Evolutionary conservation across 2,888 invertebrate genomes (phyloP), one percentile per base, ranked within the genome.

Genomic region (Cephus pygmeus): DNA sequence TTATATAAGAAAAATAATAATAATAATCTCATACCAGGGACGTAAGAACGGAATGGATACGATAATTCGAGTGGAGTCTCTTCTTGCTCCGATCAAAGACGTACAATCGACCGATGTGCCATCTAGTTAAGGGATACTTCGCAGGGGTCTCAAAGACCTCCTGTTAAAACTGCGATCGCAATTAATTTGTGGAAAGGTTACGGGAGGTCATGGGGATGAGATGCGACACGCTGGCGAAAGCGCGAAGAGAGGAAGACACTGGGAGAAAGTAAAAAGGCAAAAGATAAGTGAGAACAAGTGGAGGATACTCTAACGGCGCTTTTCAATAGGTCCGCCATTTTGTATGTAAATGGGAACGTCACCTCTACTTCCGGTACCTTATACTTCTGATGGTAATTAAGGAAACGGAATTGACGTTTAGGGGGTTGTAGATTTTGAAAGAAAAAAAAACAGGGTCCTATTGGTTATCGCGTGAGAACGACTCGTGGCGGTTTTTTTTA

Each of bases 71-170:
- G 40, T 23, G 79, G 83, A 83, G 83, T 86, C 84, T 82, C 83
- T 84, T 85, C 84, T 84, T 77, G 84, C 84, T 84, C 85, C 84
- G 86, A 86, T 86, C 85, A 85, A 56, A 88, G 88, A 86, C 86
- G 87, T 83, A 83, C 85, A 86, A 86, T 88, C 86, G 85, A 88
- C 86, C 86, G 84, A 85, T 82, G 85, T 86, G 85, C 84, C 86
- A 85, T 83, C 81, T 83, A 83, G 81, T 77, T 80, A 78, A 40
- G 77, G 34, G 69, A 77, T 76, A 78, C 78, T 81, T 81, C 78
- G 81, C 80, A 82, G 80, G 83, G 80, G 81, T 78, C 79, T 79
- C 78, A 82, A 81, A 81, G 80, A 81, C 83, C 83, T 78, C 78
- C 81, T 81, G 81, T 83, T 81, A 85, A 86, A 86, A 87, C 86